A percentile compares a stretch with the other conserved stretches of the same genome.
Evolutionary conservation across 2,113 vertebrate species (phyloP).

Genomic region (Microcebus griseorufus): DNA sequence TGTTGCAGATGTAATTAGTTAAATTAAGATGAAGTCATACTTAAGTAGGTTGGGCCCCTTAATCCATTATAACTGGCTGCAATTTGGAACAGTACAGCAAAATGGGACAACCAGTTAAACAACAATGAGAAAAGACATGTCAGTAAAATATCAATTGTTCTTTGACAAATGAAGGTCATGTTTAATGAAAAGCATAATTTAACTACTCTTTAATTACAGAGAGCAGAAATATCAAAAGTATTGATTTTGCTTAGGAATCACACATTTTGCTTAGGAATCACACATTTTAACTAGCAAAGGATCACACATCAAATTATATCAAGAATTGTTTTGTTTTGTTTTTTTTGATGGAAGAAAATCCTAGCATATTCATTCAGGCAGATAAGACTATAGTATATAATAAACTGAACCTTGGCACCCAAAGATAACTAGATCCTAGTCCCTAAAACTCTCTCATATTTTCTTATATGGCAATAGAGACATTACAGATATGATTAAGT

Average conservation of each 20-base stretch:
- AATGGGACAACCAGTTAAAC: background rate
- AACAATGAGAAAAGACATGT: background rate
- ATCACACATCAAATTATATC: background rate
- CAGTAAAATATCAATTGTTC: background rate
- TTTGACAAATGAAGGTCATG: conserved; percentile 2
- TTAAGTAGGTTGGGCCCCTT: background rate
- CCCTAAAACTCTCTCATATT: background rate
- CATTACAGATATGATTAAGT: background rate
- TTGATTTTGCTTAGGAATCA: background rate
- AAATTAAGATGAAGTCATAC: background rate
- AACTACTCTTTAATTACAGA: background rate
- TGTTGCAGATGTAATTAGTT: background rate
- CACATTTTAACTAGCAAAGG: conserved; percentile 3
- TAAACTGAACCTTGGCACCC: background rate
- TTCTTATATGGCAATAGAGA: background rate
- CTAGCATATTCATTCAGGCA: background rate
- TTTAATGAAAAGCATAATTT: background rate
- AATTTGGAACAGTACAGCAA: background rate
- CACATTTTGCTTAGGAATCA: background rate
- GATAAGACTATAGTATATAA: background rate
- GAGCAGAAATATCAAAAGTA: background rate
- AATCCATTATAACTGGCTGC: background rate
- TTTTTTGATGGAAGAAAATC: background rate
- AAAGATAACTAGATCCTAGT: background rate
- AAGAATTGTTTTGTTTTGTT: background rate